Base-by-base conservation (phyloP, 2,888 invertebrate species). In the Drosophila sordidula region DNA sequence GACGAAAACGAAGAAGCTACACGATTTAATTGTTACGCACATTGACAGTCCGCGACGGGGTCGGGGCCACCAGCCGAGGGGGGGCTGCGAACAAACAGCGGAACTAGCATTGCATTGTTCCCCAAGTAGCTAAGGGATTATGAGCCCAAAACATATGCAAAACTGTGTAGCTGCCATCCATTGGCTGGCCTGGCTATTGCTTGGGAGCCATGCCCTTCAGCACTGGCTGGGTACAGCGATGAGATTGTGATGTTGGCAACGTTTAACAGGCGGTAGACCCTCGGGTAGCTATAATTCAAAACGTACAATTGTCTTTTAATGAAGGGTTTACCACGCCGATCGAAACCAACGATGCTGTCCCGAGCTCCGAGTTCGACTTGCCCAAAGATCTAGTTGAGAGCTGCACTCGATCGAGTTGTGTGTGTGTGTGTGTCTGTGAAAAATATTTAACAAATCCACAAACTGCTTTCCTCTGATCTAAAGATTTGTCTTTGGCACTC, bases 1-100 rank as follows among this genome's bases (percentile, higher is more conserved):
- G 50, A 22, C 50, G 45, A 72, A 65, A 55, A 70, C 34, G 78
- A 65, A 78, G 84, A 75, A 78, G 81, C 79, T 59, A 88, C 90
- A 90, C 90, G 90, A 90, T 85, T 89, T 89, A 90, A 89, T 90
- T 90, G 90, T 90, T 90, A 90, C 90, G 90, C 90, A 90, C 89
- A 86, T 81, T 87, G 80, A 85, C 85, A 80, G 74, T 69, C 65
- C 39, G 52, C 49, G 32, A 29, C 66, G 8, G 14, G 6, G 18
- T 3, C 6, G 16, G 5, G 11, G 6, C n/a, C n/a, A 8, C 9
- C 16, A n/a, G n/a, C 16, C 14, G 12, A 16, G 16, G 5, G 52
- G 11, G 14, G 2, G 16, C 1, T 3, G 12, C 12, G 25, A 57
- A 61, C 50, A 55, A 50, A 55, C 56, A 52, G 56, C 55, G 62